Base-by-base conservation (phyloP, 2,113 vertebrate species). In the Protobothrops mucrosquamatus region DNA sequence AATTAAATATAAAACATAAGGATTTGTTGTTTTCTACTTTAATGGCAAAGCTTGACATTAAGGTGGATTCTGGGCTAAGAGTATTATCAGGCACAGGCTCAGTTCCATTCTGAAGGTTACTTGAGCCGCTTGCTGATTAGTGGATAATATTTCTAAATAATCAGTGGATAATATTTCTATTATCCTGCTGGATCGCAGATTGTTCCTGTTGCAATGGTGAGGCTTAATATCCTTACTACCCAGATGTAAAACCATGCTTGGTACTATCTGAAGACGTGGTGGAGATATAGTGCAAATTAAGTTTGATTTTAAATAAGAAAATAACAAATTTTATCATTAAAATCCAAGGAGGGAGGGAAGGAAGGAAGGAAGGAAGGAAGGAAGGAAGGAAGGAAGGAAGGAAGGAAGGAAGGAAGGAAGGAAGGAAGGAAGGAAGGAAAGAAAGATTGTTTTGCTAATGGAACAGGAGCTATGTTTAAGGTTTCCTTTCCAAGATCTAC, bases 371-470 rank as follows among this genome's bases (percentile, higher is more conserved):
- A 9, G 23, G 57, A 24, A 2, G 0, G 23, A 26, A 24, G 1
- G 10, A 12, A 10, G 3, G 57, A 8, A 59, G 10, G 52, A 54
- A 54, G 9, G 11, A 18, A 0, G 2, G n/a, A 34, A 2, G 6
- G 12, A 34, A 1, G 9, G 0, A 5, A 29, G 29, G 5, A 0
- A 64, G 26, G 2, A 4, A n/a, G 29, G 12, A 4, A 15, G 11
- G 2, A 14, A 69, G 29, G 15, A 0, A n/a, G 11, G 6, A 0
- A 6, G 29, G 18, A 2, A 6, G 11, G 64, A 18, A 34, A 94
- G 89, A 69, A 23, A 93, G 94, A 93, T 95, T 91, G 92, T 94
- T 90, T 91, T 94, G 92, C 91, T 93, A 4, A 9, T 34, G 61
- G 61, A 92, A 95, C 0, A 0, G 94, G 94, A 94, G 90, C 94